Percentiles rank a stretch among this genome's conserved stretches.
These are phyloP conservation scores for Rhyacophila brunnea DNA, from an alignment of 1,140 invertebrate species.

Conservation along the genomic window DNA sequence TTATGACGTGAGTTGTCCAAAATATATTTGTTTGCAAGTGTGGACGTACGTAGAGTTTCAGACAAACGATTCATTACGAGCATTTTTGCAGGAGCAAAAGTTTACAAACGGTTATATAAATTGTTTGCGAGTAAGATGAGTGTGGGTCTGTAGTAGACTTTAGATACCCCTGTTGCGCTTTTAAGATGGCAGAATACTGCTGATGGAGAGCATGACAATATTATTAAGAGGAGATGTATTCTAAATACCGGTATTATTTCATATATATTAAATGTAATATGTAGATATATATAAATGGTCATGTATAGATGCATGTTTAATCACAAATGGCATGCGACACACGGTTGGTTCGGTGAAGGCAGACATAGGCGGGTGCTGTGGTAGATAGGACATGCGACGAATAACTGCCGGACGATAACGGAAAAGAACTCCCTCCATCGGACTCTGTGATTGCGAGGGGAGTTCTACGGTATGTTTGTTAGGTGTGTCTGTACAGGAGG, in stretches of 20 bases:
- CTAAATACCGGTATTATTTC: too few relatives aligned
- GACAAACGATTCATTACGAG: too few relatives aligned
- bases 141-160: too few relatives aligned
- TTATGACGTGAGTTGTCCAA: too few relatives aligned
- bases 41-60: too few relatives aligned
- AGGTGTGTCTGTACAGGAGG: conserved; percentile 27
- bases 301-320: conserved; percentile 29
- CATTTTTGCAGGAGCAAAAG: too few relatives aligned
- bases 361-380: conserved; percentile 16
- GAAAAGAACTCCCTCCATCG: conserved; percentile 8
- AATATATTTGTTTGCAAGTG: too few relatives aligned
- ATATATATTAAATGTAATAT: conserved; percentile 5
- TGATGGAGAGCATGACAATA: conserved; percentile 32
- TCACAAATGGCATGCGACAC: conserved; percentile 35
- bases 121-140: too few relatives aligned
- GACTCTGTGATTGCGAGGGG: conserved; percentile 11
- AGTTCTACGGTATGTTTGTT: conserved; percentile 13
- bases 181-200: too few relatives aligned
- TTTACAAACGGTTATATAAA: too few relatives aligned
- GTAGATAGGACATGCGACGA: conserved; percentile 20
- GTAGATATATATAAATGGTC: conserved; percentile 10
- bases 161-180: too few relatives aligned
- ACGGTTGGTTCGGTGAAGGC: conserved; percentile 20
- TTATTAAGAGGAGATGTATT: conserved; percentile 9
- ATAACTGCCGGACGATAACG: conserved; percentile 12